Conservation (phyloP, 2,113 vertebrate species). For the Motacilla alba region DNA sequence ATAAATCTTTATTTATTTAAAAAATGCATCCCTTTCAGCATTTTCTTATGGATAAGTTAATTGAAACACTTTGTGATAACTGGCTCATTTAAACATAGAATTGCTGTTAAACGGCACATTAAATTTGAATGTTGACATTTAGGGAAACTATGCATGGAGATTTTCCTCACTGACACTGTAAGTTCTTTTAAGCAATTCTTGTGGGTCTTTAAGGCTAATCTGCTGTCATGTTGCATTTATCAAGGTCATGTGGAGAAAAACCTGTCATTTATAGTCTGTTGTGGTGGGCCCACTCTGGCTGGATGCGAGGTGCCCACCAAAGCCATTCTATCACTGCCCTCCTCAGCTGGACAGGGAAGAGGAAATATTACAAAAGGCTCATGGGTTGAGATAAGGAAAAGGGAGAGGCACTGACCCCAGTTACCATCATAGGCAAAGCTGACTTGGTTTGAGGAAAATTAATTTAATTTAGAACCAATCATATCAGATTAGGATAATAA, state of each 20-base stretch:
- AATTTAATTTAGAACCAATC: not conserved
- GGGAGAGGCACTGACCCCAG: not conserved
- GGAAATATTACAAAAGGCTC: not conserved
- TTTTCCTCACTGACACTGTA: not conserved
- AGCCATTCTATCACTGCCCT: not conserved
- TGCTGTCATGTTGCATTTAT: not conserved
- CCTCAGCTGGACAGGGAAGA: not conserved
- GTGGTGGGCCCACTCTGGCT: not conserved
- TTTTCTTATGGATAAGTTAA: constrained; percentile 4
- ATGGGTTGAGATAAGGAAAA: not conserved
- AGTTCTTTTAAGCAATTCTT: not conserved
- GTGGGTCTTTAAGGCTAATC: not conserved
- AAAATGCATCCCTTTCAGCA: not conserved
- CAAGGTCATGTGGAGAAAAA: not conserved
- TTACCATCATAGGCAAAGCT: not conserved
- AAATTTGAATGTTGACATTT: constrained; percentile 23
- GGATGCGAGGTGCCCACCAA: not conserved
- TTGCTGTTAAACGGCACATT: constrained; percentile 30
- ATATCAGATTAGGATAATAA: not conserved
- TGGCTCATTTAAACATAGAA: constrained; percentile 42
- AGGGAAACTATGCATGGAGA: not conserved
- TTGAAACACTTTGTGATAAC: constrained; percentile 5
- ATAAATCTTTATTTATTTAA: not conserved
- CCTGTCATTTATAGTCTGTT: not conserved
- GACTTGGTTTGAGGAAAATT: not conserved